Conservation (phyloP, 1,140 invertebrate genomes). For the Heliconius hermathena region DNA sequence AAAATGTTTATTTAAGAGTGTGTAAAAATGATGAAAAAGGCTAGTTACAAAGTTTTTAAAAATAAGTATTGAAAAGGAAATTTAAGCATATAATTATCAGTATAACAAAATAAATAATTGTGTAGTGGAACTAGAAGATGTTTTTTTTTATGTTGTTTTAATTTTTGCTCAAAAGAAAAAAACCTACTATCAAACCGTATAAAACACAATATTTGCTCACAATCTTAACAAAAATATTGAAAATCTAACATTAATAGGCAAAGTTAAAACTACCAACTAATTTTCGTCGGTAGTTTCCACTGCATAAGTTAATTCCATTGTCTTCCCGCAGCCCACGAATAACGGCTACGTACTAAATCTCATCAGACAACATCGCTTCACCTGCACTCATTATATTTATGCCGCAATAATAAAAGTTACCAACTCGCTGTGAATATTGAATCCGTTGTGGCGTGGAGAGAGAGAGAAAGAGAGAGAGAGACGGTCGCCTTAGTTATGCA, state of each 20-base stretch:
- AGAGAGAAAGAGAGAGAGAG: constrained; percentile 25
- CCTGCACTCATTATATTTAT: constrained; percentile 80
- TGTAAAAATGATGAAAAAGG: too few relatives aligned
- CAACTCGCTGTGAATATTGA: constrained; percentile 78
- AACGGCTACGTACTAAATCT: constrained; percentile 67
- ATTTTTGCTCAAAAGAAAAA: too few relatives aligned
- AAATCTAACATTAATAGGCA: constrained; percentile 33
- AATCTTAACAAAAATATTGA: not conserved
- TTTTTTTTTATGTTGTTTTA: too few relatives aligned
- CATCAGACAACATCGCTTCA: constrained; percentile 71
- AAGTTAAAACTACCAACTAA: constrained; percentile 66
- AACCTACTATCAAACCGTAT: not conserved
- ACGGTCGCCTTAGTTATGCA: constrained; percentile 69
- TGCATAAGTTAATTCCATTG: constrained; percentile 71
- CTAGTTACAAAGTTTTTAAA: too few relatives aligned
- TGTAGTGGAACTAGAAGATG: too few relatives aligned
- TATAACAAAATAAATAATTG: too few relatives aligned
- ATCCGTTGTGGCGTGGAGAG: constrained; percentile 66
- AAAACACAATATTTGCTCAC: not conserved
- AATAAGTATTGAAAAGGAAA: too few relatives aligned
- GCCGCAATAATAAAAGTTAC: constrained; percentile 80
- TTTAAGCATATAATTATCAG: too few relatives aligned
- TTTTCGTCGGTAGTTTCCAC: constrained; percentile 49
- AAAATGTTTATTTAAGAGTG: too few relatives aligned
- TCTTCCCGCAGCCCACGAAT: constrained; percentile 58